Evolutionary conservation across 1,140 invertebrate genomes (phyloP).

Genomic region (Drosophila sp.): DNA sequence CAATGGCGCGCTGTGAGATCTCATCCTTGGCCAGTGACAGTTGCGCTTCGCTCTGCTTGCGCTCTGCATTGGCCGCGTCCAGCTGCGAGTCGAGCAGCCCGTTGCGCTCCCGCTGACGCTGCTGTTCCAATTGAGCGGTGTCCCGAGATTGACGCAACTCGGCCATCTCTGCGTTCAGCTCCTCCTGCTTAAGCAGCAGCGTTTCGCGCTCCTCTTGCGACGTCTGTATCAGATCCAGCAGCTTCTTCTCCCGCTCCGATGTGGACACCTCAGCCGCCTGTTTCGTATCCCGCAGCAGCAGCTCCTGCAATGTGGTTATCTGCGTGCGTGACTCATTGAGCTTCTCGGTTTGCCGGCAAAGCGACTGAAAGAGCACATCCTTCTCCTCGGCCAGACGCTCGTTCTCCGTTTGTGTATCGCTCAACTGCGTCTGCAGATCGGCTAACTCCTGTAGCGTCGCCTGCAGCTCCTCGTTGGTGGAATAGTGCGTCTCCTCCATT

Average conservation of each 20-base stretch:
- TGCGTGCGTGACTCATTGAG: slow-evolving; percentile 91
- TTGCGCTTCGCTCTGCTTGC: slow-evolving; percentile 90
- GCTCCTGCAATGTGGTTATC: slow-evolving; percentile 89
- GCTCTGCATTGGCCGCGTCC: slow-evolving; percentile 89
- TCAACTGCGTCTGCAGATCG: slow-evolving; percentile 93
- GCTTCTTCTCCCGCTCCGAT: slow-evolving; percentile 92
- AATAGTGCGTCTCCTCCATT: slow-evolving; percentile 87
- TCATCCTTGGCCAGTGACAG: slow-evolving; percentile 89
- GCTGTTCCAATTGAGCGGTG: slow-evolving; percentile 86
- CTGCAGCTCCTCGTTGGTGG: slow-evolving; percentile 97
- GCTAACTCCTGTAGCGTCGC: slow-evolving; percentile 96
- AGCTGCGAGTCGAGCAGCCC: slow-evolving; percentile 89
- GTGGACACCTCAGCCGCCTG: slow-evolving; percentile 87
- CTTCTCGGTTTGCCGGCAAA: slow-evolving; percentile 96
- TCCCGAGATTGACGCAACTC: slow-evolving; percentile 85
- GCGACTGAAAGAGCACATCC: slow-evolving; percentile 93
- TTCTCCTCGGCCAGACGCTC: slow-evolving; percentile 94
- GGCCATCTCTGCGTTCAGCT: slow-evolving; percentile 89
- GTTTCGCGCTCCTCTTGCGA: slow-evolving; percentile 92
- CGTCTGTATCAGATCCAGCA: slow-evolving; percentile 94
- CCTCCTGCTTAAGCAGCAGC: slow-evolving; percentile 91
- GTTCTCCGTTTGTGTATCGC: slow-evolving; percentile 94
- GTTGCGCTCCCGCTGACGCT: slow-evolving; percentile 88
- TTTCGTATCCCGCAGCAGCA: slow-evolving; percentile 87
- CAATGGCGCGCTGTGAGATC: slow-evolving; percentile 88